A percentile compares a stretch with the other conserved stretches of the same genome.
Evolutionary conservation across 2,888 invertebrate species (phyloP).

Genomic region (Lumbricus terrestris): DNA sequence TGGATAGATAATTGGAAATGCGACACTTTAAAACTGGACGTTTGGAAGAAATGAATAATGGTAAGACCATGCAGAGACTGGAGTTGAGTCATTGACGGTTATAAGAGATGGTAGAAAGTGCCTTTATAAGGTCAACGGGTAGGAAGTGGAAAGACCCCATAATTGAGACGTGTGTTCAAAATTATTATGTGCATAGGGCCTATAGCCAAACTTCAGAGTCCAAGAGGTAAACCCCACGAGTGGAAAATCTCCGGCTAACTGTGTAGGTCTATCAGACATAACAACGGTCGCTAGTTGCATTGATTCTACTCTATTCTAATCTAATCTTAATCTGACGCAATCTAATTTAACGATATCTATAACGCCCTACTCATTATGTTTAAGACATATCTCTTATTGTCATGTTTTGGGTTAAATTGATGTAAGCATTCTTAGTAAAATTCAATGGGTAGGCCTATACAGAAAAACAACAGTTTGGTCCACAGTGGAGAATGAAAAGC

Average conservation of each 20-base stretch:
- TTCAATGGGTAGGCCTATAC: no score
- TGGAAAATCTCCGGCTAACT: not conserved
- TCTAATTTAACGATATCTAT: no score
- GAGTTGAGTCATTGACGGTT: not conserved
- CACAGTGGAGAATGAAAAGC: not conserved
- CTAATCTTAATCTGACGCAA: no score
- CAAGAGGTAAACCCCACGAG: not conserved
- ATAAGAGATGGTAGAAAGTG: not conserved
- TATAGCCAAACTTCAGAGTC: not conserved
- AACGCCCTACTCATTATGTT: no score
- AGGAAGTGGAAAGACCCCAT: not conserved
- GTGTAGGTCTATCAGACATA: no score
- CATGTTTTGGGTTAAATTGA: no score
- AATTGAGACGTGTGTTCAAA: not conserved
- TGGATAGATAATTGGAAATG: not conserved
- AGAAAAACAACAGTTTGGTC: not conserved
- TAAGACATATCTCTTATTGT: no score
- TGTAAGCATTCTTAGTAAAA: no score
- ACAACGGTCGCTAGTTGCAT: not conserved
- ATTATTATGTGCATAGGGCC: no score
- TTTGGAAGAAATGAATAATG: not conserved
- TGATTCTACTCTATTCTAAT: not conserved
- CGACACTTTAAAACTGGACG: not conserved
- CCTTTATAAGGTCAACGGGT: not conserved
- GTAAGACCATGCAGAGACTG: not conserved